Percentiles rank a stretch among this genome's conserved stretches.
These are phyloP conservation scores for Oncorhynchus clarkii DNA, from an alignment of 2,113 vertebrate species.

Conservation along the genomic window DNA sequence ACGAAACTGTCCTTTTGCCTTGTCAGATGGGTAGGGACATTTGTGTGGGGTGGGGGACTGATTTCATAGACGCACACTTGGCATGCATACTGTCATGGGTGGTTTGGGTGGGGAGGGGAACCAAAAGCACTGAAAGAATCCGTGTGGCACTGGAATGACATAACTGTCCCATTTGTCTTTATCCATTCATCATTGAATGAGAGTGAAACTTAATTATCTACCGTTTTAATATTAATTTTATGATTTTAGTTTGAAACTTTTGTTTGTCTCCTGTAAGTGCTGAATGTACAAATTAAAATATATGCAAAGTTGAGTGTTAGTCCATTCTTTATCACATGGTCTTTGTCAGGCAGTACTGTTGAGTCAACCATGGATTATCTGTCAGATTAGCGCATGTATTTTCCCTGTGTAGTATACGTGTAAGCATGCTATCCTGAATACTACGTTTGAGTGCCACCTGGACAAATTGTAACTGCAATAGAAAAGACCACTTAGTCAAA, in stretches of 20 bases:
- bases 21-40: not conserved
- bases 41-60: not conserved
- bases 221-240: conserved; percentile 59
- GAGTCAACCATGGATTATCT: no score
- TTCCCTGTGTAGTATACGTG: no score
- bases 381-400: no score
- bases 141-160: not conserved
- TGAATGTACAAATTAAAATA: conserved; percentile 73
- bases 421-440: not conserved
- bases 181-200: conserved; percentile 30
- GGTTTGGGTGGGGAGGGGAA: not conserved
- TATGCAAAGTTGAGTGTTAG: conserved; percentile 54
- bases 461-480: not conserved
- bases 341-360: not conserved
- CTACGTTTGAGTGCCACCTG: not conserved
- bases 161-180: not conserved
- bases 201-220: conserved; percentile 50
- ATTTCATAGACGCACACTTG: not conserved
- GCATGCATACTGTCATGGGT: conserved; percentile 11
- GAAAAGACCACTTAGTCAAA: not conserved
- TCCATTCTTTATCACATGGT: not conserved
- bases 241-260: conserved; percentile 35
- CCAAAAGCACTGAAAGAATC: not conserved
- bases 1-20: not conserved
- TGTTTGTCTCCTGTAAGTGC: conserved; percentile 62